These are phyloP conservation scores for Drosophila bipectinata DNA, from an alignment of 1,140 invertebrate genomes.

Conservation along the genomic window DNA sequence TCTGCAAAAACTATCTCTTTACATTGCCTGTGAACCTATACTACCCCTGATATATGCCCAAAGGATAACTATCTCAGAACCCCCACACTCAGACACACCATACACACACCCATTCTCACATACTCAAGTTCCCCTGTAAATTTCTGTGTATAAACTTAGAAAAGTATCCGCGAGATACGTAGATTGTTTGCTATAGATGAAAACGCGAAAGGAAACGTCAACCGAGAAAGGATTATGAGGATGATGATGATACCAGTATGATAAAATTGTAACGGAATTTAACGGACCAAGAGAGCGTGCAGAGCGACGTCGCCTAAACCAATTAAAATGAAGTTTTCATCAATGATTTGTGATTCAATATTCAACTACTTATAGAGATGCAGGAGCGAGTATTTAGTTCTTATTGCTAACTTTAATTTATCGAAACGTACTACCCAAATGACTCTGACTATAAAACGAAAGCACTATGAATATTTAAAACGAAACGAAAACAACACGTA, in stretches of 20 bases:
- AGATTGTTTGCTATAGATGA: conserved; percentile 65
- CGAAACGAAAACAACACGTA: conserved; percentile 41
- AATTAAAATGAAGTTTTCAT: conserved; percentile 81
- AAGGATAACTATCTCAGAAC: conserved; percentile 22
- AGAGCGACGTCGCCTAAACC: conserved; percentile 79
- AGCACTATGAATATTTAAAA: conserved; percentile 67
- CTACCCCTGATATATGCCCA: conserved; percentile 13
- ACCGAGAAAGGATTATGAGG: conserved; percentile 3
- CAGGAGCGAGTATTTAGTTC: conserved; percentile 64
- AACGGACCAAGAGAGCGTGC: conserved; percentile 81
- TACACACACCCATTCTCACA: conserved; percentile 10
- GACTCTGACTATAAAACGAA: conserved; percentile 77
- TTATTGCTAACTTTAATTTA: conserved; percentile 70
- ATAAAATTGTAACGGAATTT: conserved; percentile 77
- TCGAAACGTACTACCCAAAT: conserved; percentile 67
- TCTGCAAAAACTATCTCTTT: conserved; percentile 58
- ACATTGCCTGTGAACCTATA: conserved; percentile 65
- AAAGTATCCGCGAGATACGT: conserved; percentile 57
- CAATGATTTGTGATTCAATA: conserved; percentile 83
- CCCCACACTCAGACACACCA: conserved; percentile 6
- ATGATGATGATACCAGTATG: conserved; percentile 34
- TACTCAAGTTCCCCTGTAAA: conserved; percentile 63
- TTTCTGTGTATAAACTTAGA: conserved; percentile 75
- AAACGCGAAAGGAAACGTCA: conserved; percentile 42
- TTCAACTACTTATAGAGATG: conserved; percentile 66